Base-by-base conservation (phyloP, 2,797 vertebrate genomes). In the Syngnathus acus region DNA sequence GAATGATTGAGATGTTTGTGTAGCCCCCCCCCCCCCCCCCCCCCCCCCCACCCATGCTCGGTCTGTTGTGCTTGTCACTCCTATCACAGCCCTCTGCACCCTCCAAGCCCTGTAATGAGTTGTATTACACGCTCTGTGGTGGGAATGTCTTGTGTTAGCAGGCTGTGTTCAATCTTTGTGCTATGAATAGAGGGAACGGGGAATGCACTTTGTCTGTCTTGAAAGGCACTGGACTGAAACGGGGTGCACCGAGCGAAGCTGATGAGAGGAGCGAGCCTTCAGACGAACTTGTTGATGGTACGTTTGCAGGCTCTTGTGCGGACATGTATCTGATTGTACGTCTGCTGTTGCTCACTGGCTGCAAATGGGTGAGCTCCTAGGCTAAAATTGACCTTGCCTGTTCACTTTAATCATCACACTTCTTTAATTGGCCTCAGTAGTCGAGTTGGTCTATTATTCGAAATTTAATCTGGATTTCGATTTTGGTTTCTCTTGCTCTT, bases 81-180 rank as follows among this genome's bases (percentile, higher is more conserved):
- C 79, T 82, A 84, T 86, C 82, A 65, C 82, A 81, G 79, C 71
- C 82, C 80, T 73, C 75, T 77, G 72, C 82, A 79, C 77, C 75
- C 79, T 73, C 77, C 65, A 65, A 71, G 81, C 76, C 77, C 85
- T 67, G 84, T 89, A 87, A 89, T 87, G 84, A 88, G 82, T 81
- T 89, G 82, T 84, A 88, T 89, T 88, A 89, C 87, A 87, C 84
- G 87, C 82, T 85, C 87, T 82, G 87, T 80, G 86, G 87, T 84
- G 81, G 81, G 84, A 82, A 78, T 76, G 87, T 85, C 88, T 84
- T 75, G 77, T 83, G 81, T 85, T 85, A 45, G 71, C 68, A 77
- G 84, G 80, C 77, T 80, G 80, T 76, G 72, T 87, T 86, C 82
- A 83, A 81, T 88, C 82, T 84, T 76, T 78, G 76, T 70, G 47